Evolutionary conservation across 2,888 invertebrate species (phyloP), one percentile per base, ranked within the genome.

Genomic region (Sinhomidia bicolor): DNA sequence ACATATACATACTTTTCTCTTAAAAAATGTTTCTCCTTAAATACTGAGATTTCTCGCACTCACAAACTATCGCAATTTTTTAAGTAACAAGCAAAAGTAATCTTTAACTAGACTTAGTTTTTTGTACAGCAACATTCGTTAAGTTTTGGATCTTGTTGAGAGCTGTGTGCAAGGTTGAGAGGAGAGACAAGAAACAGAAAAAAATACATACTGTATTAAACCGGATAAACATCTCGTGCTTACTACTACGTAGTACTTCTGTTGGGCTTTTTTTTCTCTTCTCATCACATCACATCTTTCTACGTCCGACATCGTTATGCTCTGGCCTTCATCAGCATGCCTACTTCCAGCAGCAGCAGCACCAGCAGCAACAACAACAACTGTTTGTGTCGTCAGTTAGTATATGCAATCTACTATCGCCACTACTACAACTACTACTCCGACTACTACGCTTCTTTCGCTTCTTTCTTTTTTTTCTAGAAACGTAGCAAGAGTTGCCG

Each of bases 241-340:
- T 54, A 1, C 20, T 71, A 41, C 36, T 26, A 12, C 29, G 62
- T 62, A 29, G n/a, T n/a, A 23, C n/a, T 62, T 26, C 23, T 32
- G 68, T 23, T 36, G 17, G 17, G 36, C 36, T 4, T 32, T 32
- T 17, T 6, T 26, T 65, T 17, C 32, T 68, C 36, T 17, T 32
- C 68, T 17, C 32, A 68, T 68, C 68, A 68, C 36, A n/a, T 68
- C 62, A 65, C 4, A 14, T 26, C 60, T 1, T 12, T 7, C 36
- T 36, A 36, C 32, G 36, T 68, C 68, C 68, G 36, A 68, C 36
- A 36, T 68, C 32, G 68, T 68, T 36, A 68, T n/a, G 36, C 17
- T 17, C 1, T 7, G 1, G 10, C 29, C 29, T 62, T 29, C 62
- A 62, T 10, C 62, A 62, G 23, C 26, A 23, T 57, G 57, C 57